Base-by-base conservation (phyloP, 2,888 invertebrate genomes). In the Eustalomyia histrio region DNA sequence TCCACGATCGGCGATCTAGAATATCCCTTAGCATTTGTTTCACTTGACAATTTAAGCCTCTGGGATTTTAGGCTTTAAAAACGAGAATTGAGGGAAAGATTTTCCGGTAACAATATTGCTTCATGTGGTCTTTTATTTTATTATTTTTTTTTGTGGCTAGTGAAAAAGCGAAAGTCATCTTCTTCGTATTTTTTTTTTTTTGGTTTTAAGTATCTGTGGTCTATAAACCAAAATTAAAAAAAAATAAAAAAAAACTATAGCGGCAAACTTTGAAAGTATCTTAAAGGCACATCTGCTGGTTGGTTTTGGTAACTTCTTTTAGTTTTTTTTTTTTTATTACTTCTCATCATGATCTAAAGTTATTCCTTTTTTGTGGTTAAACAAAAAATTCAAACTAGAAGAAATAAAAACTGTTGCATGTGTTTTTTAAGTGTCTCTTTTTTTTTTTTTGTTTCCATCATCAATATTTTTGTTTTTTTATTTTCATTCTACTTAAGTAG, bases 121-220 rank as follows among this genome's bases (percentile, higher is more conserved):
- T 43, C n/a, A 58, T 52, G 18, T 74, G 39, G 39, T 53, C 29
- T 16, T 58, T 74, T 64, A 14, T 60, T 16, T 67, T n/a, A 17
- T 24, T 29, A 50, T 57, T 58, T 76, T 58, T 76, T 76, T 50
- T 43, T 69, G 47, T 75, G 35, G 50, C 57, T 73, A 53, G 39
- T 67, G 60, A 80, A 80, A 78, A 83, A 82, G 78, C 78, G 83
- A 83, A 83, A 83, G 83, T 82, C 83, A 83, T 80, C 64, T 24
- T 79, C 16, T 39, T 72, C 65, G 55, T 53, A 5, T 78, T 43
- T 55, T 52, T 61, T n/a, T 47, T 29, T 64, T 61, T 67, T 29
- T 43, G 6, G 57, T 47, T 29, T 55, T 47, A 47, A 64, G 69
- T 71, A 53, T 55, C 16, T 64, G 69, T 60, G 79, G 69, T 79